Conservation (phyloP, 1,140 invertebrate genomes). For the Conus ventricosus region DNA sequence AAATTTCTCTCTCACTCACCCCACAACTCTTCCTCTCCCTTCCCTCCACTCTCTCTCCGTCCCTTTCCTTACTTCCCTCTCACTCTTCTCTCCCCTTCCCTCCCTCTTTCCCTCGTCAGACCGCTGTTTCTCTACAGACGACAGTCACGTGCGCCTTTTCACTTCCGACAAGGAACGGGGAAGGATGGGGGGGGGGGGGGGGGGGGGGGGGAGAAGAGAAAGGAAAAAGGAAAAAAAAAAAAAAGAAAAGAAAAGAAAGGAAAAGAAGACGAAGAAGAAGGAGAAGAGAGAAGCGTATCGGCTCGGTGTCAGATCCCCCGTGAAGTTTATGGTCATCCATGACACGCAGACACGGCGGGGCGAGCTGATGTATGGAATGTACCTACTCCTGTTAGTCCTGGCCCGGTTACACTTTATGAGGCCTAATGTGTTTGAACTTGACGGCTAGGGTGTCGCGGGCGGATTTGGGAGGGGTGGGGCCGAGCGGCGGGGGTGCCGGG, state of each 20-base stretch:
- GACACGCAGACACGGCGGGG: background rate
- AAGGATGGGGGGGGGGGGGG: too few relatives aligned
- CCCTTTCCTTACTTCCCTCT: too few relatives aligned
- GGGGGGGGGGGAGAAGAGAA: too few relatives aligned
- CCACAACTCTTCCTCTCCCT: too few relatives aligned
- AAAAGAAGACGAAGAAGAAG: background rate
- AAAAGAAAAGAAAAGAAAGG: background rate
- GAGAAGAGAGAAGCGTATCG: background rate
- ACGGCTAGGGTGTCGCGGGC: background rate
- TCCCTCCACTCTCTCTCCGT: too few relatives aligned
- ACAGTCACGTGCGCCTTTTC: too few relatives aligned
- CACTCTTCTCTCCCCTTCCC: too few relatives aligned
- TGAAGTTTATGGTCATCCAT: constrained; percentile 7
- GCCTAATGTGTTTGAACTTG: background rate
- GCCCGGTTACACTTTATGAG: constrained; percentile 5
- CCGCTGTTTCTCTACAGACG: too few relatives aligned
- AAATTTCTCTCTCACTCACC: too few relatives aligned
- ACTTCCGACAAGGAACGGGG: too few relatives aligned
- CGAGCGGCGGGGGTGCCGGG: background rate
- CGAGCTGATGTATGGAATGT: background rate
- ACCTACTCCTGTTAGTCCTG: background rate
- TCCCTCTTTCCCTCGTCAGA: too few relatives aligned
- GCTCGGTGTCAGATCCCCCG: background rate
- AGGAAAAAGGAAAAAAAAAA: too few relatives aligned
- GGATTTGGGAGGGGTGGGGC: background rate